A percentile compares a stretch with the other conserved stretches of the same genome.
phyloP scores from a whole-genome alignment of 2,797 vertebrate genomes.

The Diplodus sargus region DNA sequence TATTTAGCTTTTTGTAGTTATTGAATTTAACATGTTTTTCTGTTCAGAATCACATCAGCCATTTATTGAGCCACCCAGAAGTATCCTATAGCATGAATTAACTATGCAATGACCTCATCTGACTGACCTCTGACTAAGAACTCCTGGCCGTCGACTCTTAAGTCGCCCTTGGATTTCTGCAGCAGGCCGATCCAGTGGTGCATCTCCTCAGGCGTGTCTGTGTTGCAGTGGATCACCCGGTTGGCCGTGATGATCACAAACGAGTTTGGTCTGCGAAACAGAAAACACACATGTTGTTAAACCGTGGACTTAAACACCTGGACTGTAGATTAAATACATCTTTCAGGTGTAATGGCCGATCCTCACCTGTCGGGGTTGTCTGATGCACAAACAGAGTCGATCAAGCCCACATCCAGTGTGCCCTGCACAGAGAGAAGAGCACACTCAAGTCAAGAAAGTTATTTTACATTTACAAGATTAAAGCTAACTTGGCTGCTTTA shows the following conservation, averaged over 20 bases:
- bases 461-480: background rate
- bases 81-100: background rate
- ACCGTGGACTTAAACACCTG: background rate
- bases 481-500: background rate
- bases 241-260: slow-evolving; percentile 92
- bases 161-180: slow-evolving; percentile 89
- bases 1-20: background rate
- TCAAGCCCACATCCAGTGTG: slow-evolving; percentile 89
- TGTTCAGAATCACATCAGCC: background rate
- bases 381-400: slow-evolving; percentile 90
- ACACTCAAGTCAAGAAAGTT: background rate
- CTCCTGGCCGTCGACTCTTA: slow-evolving; percentile 86
- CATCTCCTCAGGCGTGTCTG: slow-evolving; percentile 90
- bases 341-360: background rate
- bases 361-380: slow-evolving; percentile 89
- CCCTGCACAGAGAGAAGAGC: slow-evolving; percentile 75
- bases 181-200: slow-evolving; percentile 91
- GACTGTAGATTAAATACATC: background rate
- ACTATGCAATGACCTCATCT: background rate
- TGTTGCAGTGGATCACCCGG: slow-evolving; percentile 90
- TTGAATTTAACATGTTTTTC: too few relatives aligned
- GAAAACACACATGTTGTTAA: background rate
- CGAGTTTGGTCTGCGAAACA: slow-evolving; percentile 85
- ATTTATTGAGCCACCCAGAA: background rate
- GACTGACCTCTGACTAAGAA: slow-evolving; percentile 87